Evolutionary conservation across 2,797 vertebrate species (phyloP), one percentile per base, ranked within the genome.

Genomic region (Fistularia commersonii): DNA sequence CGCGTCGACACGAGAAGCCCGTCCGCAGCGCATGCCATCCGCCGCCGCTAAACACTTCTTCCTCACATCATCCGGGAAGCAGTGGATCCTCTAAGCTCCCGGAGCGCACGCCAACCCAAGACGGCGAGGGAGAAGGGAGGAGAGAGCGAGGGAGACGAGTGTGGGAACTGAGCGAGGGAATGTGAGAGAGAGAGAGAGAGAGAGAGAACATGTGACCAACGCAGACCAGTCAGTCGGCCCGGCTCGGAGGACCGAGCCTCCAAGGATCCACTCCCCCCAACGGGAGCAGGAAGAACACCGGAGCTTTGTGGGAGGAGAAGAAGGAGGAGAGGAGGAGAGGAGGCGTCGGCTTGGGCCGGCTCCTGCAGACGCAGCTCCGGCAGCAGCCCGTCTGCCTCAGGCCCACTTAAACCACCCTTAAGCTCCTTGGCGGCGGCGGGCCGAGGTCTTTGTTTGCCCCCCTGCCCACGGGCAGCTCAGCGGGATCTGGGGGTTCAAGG

Each of bases 171-270:
- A 69, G 61, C 44, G 23, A 75, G 67, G 60, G 78, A 79, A 76
- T 72, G 62, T 31, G 84, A 56, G 51, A 34, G 58, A 48, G 46
- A 35, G 61, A 64, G 45, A 85, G 84, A 40, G 88, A 81, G 85
- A 65, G 80, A 82, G 84, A 76, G 77, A 90, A 83, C 93, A 97
- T 92, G 94, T 97, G 95, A 95, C 89, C 86, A 65, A 64, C 65
- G 81, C 81, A 89, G 91, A 92, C 92, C 92, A 92, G 91, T 92
- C 92, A 91, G 86, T 90, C 93, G 88, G 83, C 91, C 90, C 68
- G 56, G 64, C 73, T 83, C 72, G 38, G 56, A 84, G 82, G 81
- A 86, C 80, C 82, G 72, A 82, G 61, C 77, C 81, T 82, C 80
- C 40, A 23, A 84, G 82, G 71, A 85, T 79, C 72, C 57, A 48